phyloP scores from a whole-genome alignment of 2,888 invertebrate genomes.

The Drosophila koepferae region DNA sequence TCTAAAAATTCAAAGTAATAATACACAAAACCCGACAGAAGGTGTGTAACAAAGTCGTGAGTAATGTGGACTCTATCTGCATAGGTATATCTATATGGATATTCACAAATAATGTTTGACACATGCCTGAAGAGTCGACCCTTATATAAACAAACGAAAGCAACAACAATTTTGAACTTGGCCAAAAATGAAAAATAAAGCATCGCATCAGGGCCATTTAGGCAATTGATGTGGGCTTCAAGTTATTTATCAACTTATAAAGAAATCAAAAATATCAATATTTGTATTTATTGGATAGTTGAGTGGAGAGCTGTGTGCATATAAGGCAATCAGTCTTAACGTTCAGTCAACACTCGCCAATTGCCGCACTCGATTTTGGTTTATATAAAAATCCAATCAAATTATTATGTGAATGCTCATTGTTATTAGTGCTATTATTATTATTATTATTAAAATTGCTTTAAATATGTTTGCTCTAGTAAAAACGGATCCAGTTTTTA shows the following conservation, averaged over 20 bases:
- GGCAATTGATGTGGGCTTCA: slow-evolving; percentile 18
- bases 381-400: slow-evolving; percentile 24
- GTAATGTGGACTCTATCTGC: slow-evolving; percentile 45
- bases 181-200: slow-evolving; percentile 9
- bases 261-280: neutral
- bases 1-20: slow-evolving; percentile 69
- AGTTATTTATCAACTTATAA: slow-evolving; percentile 16
- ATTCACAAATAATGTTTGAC: slow-evolving; percentile 22
- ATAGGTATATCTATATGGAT: slow-evolving; percentile 16
- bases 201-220: slow-evolving; percentile 7
- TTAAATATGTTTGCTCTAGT: slow-evolving; percentile 58
- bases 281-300: slow-evolving; percentile 1
- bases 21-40: slow-evolving; percentile 18
- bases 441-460: slow-evolving; percentile 32
- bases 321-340: slow-evolving; percentile 11
- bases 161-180: slow-evolving; percentile 14
- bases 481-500: slow-evolving; percentile 51
- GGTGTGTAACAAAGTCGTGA: slow-evolving; percentile 57
- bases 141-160: slow-evolving; percentile 36
- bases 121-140: slow-evolving; percentile 24
- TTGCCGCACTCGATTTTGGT: slow-evolving; percentile 37
- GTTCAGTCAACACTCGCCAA: slow-evolving; percentile 38
- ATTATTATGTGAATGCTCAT: slow-evolving; percentile 31
- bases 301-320: slow-evolving; percentile 17
- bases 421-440: slow-evolving; percentile 31